Evolutionary conservation across 2,113 vertebrate species (phyloP).

Genomic region (Triplophysa dalaica): DNA sequence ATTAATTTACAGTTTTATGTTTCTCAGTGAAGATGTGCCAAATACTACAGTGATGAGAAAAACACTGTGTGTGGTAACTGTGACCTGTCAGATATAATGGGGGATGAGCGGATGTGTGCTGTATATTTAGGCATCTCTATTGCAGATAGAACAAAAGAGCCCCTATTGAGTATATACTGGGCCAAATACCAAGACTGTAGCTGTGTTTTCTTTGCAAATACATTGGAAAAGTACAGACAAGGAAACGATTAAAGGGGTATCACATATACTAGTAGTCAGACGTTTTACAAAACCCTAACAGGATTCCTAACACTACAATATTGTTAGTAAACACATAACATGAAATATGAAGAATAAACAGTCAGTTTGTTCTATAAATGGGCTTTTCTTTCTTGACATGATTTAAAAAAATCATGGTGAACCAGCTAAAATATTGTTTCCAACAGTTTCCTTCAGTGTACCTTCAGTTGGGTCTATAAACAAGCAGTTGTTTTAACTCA

Average conservation of each 20-base stretch:
- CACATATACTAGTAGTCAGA: neutral
- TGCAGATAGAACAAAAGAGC: slow-evolving; percentile 16
- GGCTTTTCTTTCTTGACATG: too few species aligned
- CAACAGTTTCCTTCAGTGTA: too few species aligned
- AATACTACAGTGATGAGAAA: neutral
- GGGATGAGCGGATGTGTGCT: neutral
- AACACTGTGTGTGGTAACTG: neutral
- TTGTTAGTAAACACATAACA: too few species aligned
- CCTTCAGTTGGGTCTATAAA: too few species aligned
- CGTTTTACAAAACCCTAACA: neutral
- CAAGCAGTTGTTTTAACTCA: too few species aligned
- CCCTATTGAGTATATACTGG: slow-evolving; percentile 12
- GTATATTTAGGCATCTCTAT: slow-evolving; percentile 26
- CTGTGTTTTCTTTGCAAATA: neutral
- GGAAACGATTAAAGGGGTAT: neutral
- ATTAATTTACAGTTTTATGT: neutral
- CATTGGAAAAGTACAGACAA: neutral
- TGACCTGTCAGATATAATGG: slow-evolving; percentile 11
- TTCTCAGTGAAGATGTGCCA: neutral
- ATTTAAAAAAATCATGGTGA: too few species aligned
- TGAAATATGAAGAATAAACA: too few species aligned
- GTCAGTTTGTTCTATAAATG: too few species aligned
- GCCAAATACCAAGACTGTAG: slow-evolving; percentile 12
- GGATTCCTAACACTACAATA: too few species aligned
- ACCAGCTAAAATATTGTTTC: too few species aligned